Evolutionary conservation across 1,140 invertebrate genomes (phyloP).

Genomic region (Trissolcus basalis): DNA sequence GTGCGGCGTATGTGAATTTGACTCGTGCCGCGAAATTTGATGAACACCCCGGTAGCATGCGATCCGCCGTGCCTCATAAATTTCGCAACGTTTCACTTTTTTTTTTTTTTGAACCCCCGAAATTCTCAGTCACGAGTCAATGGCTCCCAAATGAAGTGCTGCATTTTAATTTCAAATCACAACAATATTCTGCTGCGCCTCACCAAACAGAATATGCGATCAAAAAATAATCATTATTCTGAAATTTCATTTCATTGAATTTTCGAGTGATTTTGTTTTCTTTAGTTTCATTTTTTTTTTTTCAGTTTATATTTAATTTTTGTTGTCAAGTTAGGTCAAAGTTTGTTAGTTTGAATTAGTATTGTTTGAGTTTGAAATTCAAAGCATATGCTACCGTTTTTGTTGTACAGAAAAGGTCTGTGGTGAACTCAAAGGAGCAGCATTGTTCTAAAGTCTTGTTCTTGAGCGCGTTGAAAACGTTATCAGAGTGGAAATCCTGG

Average conservation of each 20-base stretch:
- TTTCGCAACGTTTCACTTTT: conserved; percentile 34
- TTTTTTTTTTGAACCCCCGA: background rate
- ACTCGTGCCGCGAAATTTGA: conserved; percentile 51
- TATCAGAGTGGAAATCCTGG: conserved; percentile 60
- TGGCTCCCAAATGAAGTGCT: conserved; percentile 9
- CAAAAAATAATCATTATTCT: no score
- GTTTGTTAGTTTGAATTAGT: no score
- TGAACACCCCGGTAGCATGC: conserved; percentile 40
- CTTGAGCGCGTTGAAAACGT: conserved; percentile 24
- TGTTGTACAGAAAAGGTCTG: no score
- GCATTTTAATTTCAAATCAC: conserved; percentile 9
- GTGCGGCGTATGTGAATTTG: conserved; percentile 25
- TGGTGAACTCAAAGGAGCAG: conserved; percentile 5
- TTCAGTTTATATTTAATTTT: no score
- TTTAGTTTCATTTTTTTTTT: no score
- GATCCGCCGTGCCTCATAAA: conserved; percentile 34
- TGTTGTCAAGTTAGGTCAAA: no score
- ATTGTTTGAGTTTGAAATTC: no score
- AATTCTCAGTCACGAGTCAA: conserved; percentile 26
- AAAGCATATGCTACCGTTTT: no score
- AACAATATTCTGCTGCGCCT: no score
- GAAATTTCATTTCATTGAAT: no score
- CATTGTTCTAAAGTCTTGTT: conserved; percentile 30
- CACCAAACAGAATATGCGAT: no score
- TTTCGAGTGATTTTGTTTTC: no score